A percentile compares a stretch with the other conserved stretches of the same genome.
These are phyloP conservation scores for Canis aureus DNA, from an alignment of 2,113 vertebrate species.

Conservation along the genomic window DNA sequence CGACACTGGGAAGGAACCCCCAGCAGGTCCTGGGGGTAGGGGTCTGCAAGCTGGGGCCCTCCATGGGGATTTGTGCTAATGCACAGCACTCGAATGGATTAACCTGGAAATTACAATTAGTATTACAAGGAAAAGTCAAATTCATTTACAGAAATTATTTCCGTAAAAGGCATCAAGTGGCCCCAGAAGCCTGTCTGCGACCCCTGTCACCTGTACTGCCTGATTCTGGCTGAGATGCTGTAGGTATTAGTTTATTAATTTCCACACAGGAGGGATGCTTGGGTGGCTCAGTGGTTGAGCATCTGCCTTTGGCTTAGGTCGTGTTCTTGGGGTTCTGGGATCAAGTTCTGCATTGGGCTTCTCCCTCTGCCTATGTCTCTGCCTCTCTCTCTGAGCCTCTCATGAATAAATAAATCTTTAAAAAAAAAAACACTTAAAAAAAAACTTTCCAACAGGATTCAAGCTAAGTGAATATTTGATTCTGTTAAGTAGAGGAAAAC, in stretches of 20 bases:
- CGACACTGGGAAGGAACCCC: neutral
- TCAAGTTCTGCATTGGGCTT: no score
- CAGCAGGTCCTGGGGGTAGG: neutral
- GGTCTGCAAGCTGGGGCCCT: neutral
- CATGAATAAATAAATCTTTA: no score
- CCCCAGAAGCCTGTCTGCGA: accelerated
- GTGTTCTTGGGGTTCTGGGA: no score
- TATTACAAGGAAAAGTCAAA: neutral
- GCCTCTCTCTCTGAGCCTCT: no score
- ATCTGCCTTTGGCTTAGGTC: no score
- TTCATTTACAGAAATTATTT: neutral
- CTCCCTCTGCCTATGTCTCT: no score
- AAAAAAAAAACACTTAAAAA: no score
- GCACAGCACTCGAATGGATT: accelerated
- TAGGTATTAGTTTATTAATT: neutral
- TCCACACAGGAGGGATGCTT: no score
- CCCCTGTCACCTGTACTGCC: neutral
- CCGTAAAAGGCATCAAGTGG: neutral
- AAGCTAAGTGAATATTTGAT: conserved; percentile 19
- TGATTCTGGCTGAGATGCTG: neutral
- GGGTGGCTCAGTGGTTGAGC: no score
- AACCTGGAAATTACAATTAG: neutral
- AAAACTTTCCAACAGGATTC: neutral
- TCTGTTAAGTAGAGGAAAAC: neutral
- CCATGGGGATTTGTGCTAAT: neutral